phyloP scores from a whole-genome alignment of 2,888 invertebrate genomes.

The Calliopum simillimum region DNA sequence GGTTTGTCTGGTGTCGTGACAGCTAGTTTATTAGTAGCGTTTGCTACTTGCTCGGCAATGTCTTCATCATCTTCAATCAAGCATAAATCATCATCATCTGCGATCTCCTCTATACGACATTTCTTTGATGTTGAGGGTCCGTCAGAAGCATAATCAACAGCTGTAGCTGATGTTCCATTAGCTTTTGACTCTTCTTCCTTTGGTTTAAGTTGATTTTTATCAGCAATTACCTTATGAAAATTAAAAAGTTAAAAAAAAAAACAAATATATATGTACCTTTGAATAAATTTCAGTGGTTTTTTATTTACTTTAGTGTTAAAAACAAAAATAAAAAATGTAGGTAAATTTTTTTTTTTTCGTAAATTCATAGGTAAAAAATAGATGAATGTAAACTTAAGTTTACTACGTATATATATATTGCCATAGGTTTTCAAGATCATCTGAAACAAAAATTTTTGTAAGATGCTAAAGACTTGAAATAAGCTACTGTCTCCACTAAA shows the following conservation, averaged over 20 bases:
- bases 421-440: too few species aligned
- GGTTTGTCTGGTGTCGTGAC: conserved; percentile 43
- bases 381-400: too few species aligned
- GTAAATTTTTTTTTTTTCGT: too few species aligned
- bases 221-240: conserved; percentile 62
- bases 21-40: conserved; percentile 47
- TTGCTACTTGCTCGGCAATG: conserved; percentile 41
- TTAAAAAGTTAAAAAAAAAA: neutral
- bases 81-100: conserved; percentile 56
- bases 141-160: conserved; percentile 46
- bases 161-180: conserved; percentile 37
- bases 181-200: conserved; percentile 51
- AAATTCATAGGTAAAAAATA: too few species aligned
- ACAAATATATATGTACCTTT: neutral
- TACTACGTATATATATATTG: too few species aligned
- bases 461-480: too few species aligned
- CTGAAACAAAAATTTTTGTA: too few species aligned
- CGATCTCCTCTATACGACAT: conserved; percentile 50
- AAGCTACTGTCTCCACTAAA: too few species aligned
- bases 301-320: too few species aligned
- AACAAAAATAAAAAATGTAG: too few species aligned
- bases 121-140: conserved; percentile 65
- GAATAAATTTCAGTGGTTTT: too few species aligned
- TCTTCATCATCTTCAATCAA: conserved; percentile 57
- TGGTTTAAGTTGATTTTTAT: conserved; percentile 58